These are phyloP conservation scores for Bergia sp. DNA, from an alignment of 92 coral and sea anemone genomes.

Conservation along the genomic window DNA sequence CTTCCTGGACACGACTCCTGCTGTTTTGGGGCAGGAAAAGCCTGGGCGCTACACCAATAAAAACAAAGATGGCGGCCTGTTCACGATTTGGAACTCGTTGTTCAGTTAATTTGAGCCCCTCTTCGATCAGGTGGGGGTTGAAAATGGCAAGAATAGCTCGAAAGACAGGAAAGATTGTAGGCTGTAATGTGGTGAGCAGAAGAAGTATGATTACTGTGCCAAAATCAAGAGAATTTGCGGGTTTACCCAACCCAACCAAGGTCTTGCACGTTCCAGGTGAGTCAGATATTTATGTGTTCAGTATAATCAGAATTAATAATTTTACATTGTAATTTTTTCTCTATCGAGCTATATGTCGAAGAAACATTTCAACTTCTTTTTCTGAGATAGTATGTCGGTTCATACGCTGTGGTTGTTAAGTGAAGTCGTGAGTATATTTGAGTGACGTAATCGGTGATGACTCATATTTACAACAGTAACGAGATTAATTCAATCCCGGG, in stretches of 20 bases:
- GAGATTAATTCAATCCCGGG: too few relatives aligned
- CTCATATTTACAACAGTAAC: too few relatives aligned
- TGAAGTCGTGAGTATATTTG: too few relatives aligned
- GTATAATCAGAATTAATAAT: background rate
- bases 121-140: background rate
- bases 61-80: slow-evolving; percentile 39
- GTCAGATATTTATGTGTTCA: background rate
- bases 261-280: slow-evolving; percentile 12
- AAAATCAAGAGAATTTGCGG: background rate
- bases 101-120: background rate
- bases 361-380: too few relatives aligned
- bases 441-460: too few relatives aligned
- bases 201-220: slow-evolving; percentile 1
- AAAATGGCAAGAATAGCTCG: background rate
- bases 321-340: background rate
- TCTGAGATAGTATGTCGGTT: too few relatives aligned
- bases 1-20: too few relatives aligned
- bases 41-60: background rate
- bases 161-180: background rate
- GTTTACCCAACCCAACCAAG: background rate
- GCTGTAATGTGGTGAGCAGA: background rate
- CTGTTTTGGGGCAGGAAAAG: background rate
- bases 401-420: too few relatives aligned
- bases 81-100: slow-evolving; percentile 8
- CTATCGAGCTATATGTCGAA: too few relatives aligned